Evolutionary conservation across 1,140 invertebrate genomes (phyloP).

Genomic region (Grapholita molesta): DNA sequence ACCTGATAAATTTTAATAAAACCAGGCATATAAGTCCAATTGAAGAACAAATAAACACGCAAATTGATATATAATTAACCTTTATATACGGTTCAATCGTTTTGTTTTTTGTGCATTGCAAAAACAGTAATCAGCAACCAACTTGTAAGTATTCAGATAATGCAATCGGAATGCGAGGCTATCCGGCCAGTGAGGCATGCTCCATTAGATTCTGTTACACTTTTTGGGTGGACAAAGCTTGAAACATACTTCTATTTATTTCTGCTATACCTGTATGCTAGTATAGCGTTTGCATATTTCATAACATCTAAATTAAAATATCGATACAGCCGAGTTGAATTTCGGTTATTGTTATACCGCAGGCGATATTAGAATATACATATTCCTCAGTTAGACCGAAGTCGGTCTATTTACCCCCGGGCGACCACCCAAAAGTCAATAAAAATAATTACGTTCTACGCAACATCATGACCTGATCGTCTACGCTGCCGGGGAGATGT

Average conservation of each 20-base stretch:
- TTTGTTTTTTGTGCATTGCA: conserved; percentile 5
- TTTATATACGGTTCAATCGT: background rate
- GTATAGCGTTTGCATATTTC: background rate
- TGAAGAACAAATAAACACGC: conserved; percentile 13
- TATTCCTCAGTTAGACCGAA: background rate
- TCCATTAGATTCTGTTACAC: background rate
- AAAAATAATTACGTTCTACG: background rate
- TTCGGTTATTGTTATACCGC: background rate
- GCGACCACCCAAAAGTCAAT: background rate
- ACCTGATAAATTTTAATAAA: too few species aligned
- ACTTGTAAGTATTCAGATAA: background rate
- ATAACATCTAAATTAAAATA: background rate
- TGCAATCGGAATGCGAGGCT: conserved; percentile 6
- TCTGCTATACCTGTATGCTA: background rate
- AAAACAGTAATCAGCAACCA: conserved; percentile 9
- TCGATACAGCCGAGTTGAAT: background rate
- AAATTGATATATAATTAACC: conserved; percentile 27
- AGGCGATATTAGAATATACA: background rate
- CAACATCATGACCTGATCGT: background rate
- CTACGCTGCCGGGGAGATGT: background rate
- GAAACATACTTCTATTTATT: background rate
- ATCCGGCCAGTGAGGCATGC: background rate
- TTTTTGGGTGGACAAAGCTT: background rate
- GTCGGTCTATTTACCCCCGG: background rate
- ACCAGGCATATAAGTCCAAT: background rate